Percentiles rank a stretch among this genome's conserved stretches.
Evolutionary conservation across 2,888 invertebrate genomes (phyloP).

Genomic region (Drosophila neonasuta): DNA sequence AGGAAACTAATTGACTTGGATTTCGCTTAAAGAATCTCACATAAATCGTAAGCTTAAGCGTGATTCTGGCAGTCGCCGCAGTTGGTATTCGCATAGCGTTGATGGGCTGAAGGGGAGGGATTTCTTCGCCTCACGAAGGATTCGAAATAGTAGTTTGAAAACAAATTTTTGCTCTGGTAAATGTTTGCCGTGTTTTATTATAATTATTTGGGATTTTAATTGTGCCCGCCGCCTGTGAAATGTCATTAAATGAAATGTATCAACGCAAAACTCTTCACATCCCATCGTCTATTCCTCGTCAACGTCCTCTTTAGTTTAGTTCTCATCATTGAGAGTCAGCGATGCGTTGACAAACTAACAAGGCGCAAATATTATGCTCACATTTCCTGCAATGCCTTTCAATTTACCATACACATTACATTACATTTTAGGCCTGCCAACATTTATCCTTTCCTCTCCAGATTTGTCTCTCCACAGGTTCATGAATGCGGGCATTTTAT

Average conservation of each 20-base stretch:
- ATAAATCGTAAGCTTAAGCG: slow-evolving; percentile 77
- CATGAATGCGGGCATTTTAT: slow-evolving; percentile 62
- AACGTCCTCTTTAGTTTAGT: slow-evolving; percentile 6
- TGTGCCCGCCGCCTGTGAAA: slow-evolving; percentile 68
- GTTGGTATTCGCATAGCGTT: slow-evolving; percentile 12
- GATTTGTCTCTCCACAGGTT: background rate
- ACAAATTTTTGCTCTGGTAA: slow-evolving; percentile 45
- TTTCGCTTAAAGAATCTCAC: slow-evolving; percentile 77
- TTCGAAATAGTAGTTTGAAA: slow-evolving; percentile 12
- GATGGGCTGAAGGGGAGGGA: background rate
- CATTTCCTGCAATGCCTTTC: slow-evolving; percentile 68
- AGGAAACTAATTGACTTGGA: slow-evolving; percentile 79
- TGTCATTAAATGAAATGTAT: slow-evolving; percentile 75
- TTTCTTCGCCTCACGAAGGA: background rate
- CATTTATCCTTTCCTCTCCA: slow-evolving; percentile 40
- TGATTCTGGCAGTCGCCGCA: slow-evolving; percentile 69
- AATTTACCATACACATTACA: slow-evolving; percentile 64
- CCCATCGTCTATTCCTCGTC: background rate
- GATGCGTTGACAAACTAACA: slow-evolving; percentile 73
- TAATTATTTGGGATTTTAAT: slow-evolving; percentile 71
- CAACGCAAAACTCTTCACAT: slow-evolving; percentile 33
- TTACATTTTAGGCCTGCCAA: slow-evolving; percentile 41
- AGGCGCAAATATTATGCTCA: slow-evolving; percentile 72
- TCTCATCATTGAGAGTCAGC: slow-evolving; percentile 65
- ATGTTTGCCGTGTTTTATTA: slow-evolving; percentile 30